Evolutionary conservation across 1,140 invertebrate species (phyloP), one percentile per base, ranked within the genome.

Genomic region (Frieseomelitta varia): DNA sequence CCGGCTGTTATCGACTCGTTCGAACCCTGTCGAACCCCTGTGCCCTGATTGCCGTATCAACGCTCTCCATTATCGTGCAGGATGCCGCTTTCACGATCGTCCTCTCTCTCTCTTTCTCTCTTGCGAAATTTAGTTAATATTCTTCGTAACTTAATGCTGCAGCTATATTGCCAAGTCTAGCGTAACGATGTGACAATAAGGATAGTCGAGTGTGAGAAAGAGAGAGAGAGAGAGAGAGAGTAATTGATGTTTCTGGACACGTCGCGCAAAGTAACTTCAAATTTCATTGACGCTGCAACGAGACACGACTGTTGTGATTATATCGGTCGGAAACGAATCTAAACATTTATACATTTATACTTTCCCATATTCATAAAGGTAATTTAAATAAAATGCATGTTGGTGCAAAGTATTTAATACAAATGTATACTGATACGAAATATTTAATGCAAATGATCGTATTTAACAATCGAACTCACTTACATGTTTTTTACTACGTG

Each of bases 1-100:
- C 61, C 55, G 63, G 34, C 63, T 71, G 75, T 71, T 84, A 79
- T 79, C 75, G 81, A 84, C 75, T 84, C 58, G 55, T 30, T 71
- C 63, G 53, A 58, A 71, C 47, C n/a, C 73, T 56, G 55, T 47
- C 39, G 39, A 47, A 47, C 39, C 47, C 17, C 12, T 34, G 11
- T 55, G 39, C 21, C 19, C 65, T 61, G 74, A 58, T 78, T 83
- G 53, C 8, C 53, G 11, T 63, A 53, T 58, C 63, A 76, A 78
- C 74, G 34, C 21, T 68, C 56, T 71, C 55, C 51, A n/a, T 55
- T 71, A 55, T 34, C 51, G 19, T 21, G 24, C 27, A 30, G 27
- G n/a, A 21, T 11, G 6, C 39, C 53, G 15, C 24, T 24, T 56
- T 71, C 27, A 27, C 1, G 67, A 34, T 14, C 55, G 3, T n/a